Evolutionary conservation across 1,140 invertebrate species (phyloP).

Genomic region (Drosophila bocqueti): DNA sequence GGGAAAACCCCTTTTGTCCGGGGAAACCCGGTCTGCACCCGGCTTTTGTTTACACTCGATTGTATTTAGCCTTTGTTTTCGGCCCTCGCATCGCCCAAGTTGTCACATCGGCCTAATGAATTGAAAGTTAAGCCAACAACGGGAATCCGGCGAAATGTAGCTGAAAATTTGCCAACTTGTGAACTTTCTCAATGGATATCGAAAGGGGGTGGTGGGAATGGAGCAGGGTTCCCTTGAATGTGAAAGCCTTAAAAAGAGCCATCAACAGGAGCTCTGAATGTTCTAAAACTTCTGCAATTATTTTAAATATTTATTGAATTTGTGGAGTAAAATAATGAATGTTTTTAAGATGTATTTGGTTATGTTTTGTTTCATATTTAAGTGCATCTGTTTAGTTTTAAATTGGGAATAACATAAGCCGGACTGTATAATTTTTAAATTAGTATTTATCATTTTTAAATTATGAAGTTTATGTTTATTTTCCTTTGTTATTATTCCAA

Average conservation of each 20-base stretch:
- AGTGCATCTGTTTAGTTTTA: too few species aligned
- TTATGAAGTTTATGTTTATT: neutral
- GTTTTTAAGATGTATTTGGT: too few species aligned
- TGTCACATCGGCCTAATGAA: slow-evolving; percentile 74
- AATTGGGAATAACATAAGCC: too few species aligned
- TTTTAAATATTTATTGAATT: neutral
- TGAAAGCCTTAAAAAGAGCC: neutral
- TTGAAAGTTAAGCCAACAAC: slow-evolving; percentile 64
- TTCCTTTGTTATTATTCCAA: too few species aligned
- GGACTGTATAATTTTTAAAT: too few species aligned
- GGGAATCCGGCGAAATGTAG: slow-evolving; percentile 30
- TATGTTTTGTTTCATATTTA: too few species aligned
- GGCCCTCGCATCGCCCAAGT: slow-evolving; percentile 53
- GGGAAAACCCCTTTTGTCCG: neutral
- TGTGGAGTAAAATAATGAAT: neutral
- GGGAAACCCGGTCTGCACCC: slow-evolving; percentile 1
- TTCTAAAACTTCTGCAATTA: too few species aligned
- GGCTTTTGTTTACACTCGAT: slow-evolving; percentile 76
- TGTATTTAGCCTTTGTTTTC: slow-evolving; percentile 74
- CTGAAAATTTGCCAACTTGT: slow-evolving; percentile 29
- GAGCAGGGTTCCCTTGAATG: neutral
- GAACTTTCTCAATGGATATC: slow-evolving; percentile 9
- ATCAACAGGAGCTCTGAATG: neutral
- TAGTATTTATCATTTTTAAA: too few species aligned
- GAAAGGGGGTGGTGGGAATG: neutral